phyloP scores from a whole-genome alignment of 2,113 vertebrate genomes.

The Cyrtonyx montezumae region DNA sequence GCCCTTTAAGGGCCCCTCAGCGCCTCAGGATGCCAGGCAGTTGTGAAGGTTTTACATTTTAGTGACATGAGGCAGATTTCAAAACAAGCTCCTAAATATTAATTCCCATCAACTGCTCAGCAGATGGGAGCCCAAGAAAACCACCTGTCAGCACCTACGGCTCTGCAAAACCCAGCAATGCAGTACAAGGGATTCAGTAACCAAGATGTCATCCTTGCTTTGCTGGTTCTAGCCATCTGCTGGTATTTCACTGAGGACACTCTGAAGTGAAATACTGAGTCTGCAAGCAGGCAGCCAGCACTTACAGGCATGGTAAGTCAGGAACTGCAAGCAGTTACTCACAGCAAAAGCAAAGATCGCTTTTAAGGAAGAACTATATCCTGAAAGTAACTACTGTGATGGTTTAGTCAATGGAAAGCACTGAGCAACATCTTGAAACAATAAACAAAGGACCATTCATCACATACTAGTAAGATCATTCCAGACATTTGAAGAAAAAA shows the following conservation, averaged over 20 bases:
- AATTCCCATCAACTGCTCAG: constrained; percentile 22
- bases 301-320: neutral
- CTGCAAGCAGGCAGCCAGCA: neutral
- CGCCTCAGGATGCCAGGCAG: constrained; percentile 53
- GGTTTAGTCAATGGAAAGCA: neutral
- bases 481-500: neutral
- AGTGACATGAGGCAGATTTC: constrained; percentile 48
- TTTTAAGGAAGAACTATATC: neutral
- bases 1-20: constrained; percentile 46
- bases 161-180: neutral
- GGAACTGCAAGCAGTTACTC: neutral
- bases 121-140: constrained; percentile 16
- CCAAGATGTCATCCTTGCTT: neutral
- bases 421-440: neutral
- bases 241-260: neutral
- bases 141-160: neutral
- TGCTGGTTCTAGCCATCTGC: neutral
- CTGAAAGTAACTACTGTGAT: neutral
- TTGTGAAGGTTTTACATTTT: constrained; percentile 56
- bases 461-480: neutral
- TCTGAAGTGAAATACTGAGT: neutral
- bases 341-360: neutral
- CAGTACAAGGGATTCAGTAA: neutral
- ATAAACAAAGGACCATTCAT: neutral
- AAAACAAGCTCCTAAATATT: constrained; percentile 1